Base-by-base conservation (phyloP, 2,113 vertebrate genomes). In the Motacilla tschutschensis region DNA sequence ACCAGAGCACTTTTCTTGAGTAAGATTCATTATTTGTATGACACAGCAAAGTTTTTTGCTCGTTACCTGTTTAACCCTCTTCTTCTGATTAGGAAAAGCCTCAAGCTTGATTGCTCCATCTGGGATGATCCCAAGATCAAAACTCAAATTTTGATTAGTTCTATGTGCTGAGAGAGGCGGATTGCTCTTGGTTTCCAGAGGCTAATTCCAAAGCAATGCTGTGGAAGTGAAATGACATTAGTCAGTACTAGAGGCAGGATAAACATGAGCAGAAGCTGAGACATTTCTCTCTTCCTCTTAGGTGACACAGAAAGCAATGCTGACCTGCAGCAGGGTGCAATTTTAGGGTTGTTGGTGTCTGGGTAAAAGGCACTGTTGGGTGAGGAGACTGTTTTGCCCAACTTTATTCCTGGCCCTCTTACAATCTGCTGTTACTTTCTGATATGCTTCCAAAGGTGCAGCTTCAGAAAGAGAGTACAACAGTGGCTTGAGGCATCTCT, bases 401-500 rank as follows among this genome's bases (percentile, higher is more conserved):
- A 38, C 17, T 79, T 90, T 24, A 2, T 89, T 87, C 46, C 85
- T 82, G 75, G 64, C 55, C 41, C 8, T 72, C 38, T 84, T 65
- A 69, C 50, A 85, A 24, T 82, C 79, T 82, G 59, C 79, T 92
- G 43, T 85, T 89, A 60, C 73, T 85, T 91, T 85, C 71, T 93
- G 50, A 79, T 5, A 12, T 85, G 64, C 40, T 89, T 92, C 73
- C 20, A 43, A 85, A 85, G 85, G 60, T 93, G 47, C 69, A 43
- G 57, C 51, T 92, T 85, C 50, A 43, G 76, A 60, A 87, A 46
- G 72, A 88, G 70, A 93, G 88, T 91, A 89, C 90, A 91, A 22
- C 55, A 77, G 79, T 89, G 85, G 83, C 92, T 94, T 91, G 54
- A 91, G 80, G 88, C 83, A 81, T 88, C 86, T 91, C 74, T 80